Evolutionary conservation across 1,140 invertebrate genomes (phyloP).

Genomic region (Anastatus disparis): DNA sequence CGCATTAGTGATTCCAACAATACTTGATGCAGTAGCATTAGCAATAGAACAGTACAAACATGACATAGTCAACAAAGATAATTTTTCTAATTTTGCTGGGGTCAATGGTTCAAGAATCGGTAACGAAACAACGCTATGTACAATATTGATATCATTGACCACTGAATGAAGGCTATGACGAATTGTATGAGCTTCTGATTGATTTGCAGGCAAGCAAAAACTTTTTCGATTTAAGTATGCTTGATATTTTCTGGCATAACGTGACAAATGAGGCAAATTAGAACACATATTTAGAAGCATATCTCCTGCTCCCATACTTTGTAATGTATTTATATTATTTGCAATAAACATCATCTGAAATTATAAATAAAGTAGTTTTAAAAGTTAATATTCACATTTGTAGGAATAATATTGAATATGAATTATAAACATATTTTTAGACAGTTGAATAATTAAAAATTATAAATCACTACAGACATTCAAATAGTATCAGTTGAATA

Average conservation of each 20-base stretch:
- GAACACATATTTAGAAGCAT: constrained; percentile 83
- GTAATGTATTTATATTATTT: constrained; percentile 70
- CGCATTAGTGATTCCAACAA: constrained; percentile 73
- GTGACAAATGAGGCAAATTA: constrained; percentile 78
- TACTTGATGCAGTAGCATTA: constrained; percentile 75
- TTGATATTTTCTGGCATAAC: constrained; percentile 78
- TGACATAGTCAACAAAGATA: constrained; percentile 80
- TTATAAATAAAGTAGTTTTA: constrained; percentile 41
- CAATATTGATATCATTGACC: constrained; percentile 84
- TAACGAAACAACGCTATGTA: constrained; percentile 83
- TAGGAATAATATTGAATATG: too few species aligned
- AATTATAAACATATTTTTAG: not conserved
- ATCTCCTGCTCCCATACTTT: constrained; percentile 81
- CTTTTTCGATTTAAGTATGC: constrained; percentile 75
- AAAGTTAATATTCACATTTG: too few species aligned
- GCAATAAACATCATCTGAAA: constrained; percentile 65
- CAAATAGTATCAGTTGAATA: not conserved
- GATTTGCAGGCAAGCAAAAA: constrained; percentile 75
- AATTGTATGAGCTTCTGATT: constrained; percentile 79
- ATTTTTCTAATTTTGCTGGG: constrained; percentile 79
- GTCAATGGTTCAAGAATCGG: constrained; percentile 90
- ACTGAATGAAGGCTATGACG: constrained; percentile 80
- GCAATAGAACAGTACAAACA: constrained; percentile 83
- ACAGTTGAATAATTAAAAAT: not conserved
- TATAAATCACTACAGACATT: too few species aligned